These are phyloP conservation scores for Theristicus caerulescens DNA, from an alignment of 2,113 vertebrate genomes.

Conservation along the genomic window DNA sequence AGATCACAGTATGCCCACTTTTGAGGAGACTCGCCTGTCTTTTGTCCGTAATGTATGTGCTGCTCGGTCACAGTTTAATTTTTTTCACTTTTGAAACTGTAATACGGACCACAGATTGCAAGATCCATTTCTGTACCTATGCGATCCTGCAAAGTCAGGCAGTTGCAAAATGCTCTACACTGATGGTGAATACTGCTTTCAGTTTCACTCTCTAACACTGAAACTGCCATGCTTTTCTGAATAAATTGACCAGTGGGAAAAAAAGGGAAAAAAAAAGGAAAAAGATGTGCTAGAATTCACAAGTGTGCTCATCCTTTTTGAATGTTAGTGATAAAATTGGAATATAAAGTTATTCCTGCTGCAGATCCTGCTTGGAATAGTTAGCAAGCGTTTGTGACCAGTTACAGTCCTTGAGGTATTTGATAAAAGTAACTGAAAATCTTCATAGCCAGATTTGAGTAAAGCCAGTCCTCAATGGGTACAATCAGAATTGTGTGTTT, in stretches of 20 bases:
- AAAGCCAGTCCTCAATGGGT: not conserved
- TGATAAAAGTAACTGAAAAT: not conserved
- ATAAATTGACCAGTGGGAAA: not conserved
- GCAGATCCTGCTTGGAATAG: not conserved
- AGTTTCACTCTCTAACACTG: not conserved
- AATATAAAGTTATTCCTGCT: not conserved
- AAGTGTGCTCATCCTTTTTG: not conserved
- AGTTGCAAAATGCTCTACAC: not conserved
- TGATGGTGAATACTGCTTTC: not conserved
- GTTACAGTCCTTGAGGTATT: not conserved
- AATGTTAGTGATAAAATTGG: not conserved
- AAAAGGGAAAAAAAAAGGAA: not conserved
- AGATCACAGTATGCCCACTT: not conserved
- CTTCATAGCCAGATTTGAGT: not conserved
- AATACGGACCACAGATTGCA: not conserved
- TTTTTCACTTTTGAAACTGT: not conserved
- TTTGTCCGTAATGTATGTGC: not conserved
- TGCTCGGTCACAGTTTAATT: not conserved
- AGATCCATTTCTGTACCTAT: not conserved
- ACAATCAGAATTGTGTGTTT: not conserved
- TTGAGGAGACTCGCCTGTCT: not conserved
- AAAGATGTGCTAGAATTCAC: not conserved
- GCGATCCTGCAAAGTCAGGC: not conserved
- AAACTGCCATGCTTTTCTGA: not conserved
- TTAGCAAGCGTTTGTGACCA: not conserved